Percentiles rank a stretch among this genome's conserved stretches.
phyloP scores from a whole-genome alignment of 2,113 vertebrate species.

The Xenus cinereus region DNA sequence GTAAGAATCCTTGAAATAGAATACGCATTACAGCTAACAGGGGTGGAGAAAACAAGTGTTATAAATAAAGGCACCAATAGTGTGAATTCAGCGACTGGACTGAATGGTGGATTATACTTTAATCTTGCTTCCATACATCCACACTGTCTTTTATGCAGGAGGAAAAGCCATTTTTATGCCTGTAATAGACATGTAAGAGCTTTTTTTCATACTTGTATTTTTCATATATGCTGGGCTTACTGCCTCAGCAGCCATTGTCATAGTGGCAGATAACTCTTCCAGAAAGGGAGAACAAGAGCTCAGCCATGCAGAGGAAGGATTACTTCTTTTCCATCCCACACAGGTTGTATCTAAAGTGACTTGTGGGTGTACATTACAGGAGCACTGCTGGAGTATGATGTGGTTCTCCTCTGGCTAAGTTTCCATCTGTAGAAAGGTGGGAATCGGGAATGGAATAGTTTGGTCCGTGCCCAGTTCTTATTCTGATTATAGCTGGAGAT shows the following conservation, averaged over 20 bases:
- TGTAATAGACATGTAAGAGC: conserved; percentile 42
- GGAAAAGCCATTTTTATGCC: conserved; percentile 54
- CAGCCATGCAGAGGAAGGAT: background rate
- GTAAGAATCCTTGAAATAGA: conserved; percentile 13
- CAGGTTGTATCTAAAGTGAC: background rate
- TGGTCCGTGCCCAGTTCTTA: background rate
- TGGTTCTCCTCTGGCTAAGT: background rate
- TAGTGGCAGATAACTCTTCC: background rate
- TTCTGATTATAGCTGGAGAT: background rate
- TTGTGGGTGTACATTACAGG: background rate
- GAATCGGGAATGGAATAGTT: background rate
- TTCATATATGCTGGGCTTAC: conserved; percentile 5
- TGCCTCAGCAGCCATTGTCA: background rate
- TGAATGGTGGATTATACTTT: background rate
- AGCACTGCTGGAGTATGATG: background rate
- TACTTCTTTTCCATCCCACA: background rate
- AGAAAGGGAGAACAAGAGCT: background rate
- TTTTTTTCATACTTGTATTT: conserved; percentile 55
- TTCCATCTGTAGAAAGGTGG: background rate
- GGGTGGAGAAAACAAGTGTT: background rate
- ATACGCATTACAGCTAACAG: background rate
- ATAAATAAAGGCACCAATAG: background rate
- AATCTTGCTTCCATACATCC: conserved; percentile 33
- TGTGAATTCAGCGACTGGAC: background rate
- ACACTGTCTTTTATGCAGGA: conserved; percentile 38